Evolutionary conservation across 1,140 invertebrate species (phyloP), one percentile per base, ranked within the genome.

Genomic region (Agrypnia vestita): DNA sequence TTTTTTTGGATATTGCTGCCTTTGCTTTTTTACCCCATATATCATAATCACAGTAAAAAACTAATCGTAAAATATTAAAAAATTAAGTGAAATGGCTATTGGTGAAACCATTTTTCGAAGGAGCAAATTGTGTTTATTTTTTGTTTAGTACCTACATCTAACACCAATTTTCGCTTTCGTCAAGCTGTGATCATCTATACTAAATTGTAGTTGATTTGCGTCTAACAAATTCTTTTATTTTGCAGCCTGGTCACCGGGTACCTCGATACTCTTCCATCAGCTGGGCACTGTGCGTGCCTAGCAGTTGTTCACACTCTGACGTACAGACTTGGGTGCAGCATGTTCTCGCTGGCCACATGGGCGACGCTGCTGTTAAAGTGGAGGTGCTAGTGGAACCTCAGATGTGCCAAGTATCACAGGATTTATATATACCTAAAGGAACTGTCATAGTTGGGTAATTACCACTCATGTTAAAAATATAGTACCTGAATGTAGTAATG

Each of bases 231-330:
- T 0, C 0, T 56, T 55, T 80, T 73, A 55, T 21, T 51, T 83
- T 87, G 76, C 79, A 94, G 93, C 91, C 92, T 21, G 92, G 92
- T 10, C 93, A 94, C 84, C 86, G 92, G 76, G 90, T 94, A 10
- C 93, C 93, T 1, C 88, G 92, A 62, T 93, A 91, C 73, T 91
- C 90, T 11, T 89, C 90, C 0, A 86, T 93, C 17, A 91, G 92
- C 78, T 94, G 92, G 92, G 92, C 90, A 1, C 84, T 93, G 8
- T 94, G 93, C 82, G 88, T 92, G 25, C 93, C 93, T 13, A 86
- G 91, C 0, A 88, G 89, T 3, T 94, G 93, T 85, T 87, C 88
- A 4, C 49, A 87, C 4, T 81, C 85, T 0, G 92, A 94, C 67
- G 89, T 94, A 4, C 89, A 93, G 85, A 90, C 49, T 88, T 87